Percentiles rank a stretch among this genome's conserved stretches.
phyloP scores from a whole-genome alignment of 37 sponge, comb jelly and placozoan genomes.

The Haliclona indistincta region DNA sequence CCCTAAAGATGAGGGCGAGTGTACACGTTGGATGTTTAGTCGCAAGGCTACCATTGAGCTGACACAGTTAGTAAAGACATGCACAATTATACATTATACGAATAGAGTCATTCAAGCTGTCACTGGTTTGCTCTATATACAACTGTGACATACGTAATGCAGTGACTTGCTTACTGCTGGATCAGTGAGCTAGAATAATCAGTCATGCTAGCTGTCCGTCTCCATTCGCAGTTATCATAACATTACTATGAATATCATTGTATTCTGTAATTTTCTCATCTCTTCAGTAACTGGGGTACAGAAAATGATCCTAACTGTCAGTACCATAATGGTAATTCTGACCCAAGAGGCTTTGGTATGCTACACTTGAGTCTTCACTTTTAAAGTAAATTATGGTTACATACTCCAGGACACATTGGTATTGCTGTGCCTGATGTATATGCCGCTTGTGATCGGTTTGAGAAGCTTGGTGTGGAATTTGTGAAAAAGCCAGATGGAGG shows the following conservation, averaged over 20 bases:
- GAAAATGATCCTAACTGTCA: slow-evolving; percentile 64
- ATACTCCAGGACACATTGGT: slow-evolving; percentile 75
- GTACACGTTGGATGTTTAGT: slow-evolving; percentile 49
- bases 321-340: slow-evolving; percentile 83
- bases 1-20: slow-evolving; percentile 61
- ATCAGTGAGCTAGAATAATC: neutral
- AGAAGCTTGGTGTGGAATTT: slow-evolving; percentile 73
- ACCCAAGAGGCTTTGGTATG: slow-evolving; percentile 83
- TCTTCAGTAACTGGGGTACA: slow-evolving; percentile 75
- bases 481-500: slow-evolving; percentile 80
- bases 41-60: slow-evolving; percentile 74
- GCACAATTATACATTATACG: neutral
- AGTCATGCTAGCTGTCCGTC: neutral
- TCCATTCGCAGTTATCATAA: neutral
- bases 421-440: slow-evolving; percentile 84
- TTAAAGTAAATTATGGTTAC: neutral
- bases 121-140: neutral
- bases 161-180: neutral
- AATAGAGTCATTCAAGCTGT: neutral
- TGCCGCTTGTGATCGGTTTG: slow-evolving; percentile 83
- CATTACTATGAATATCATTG: too few species aligned
- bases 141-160: too few species aligned
- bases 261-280: too few species aligned
- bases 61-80: slow-evolving; percentile 59
- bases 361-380: neutral